Conservation (phyloP, 2,113 vertebrate genomes). For the Pseudorectes ferrugineus region DNA sequence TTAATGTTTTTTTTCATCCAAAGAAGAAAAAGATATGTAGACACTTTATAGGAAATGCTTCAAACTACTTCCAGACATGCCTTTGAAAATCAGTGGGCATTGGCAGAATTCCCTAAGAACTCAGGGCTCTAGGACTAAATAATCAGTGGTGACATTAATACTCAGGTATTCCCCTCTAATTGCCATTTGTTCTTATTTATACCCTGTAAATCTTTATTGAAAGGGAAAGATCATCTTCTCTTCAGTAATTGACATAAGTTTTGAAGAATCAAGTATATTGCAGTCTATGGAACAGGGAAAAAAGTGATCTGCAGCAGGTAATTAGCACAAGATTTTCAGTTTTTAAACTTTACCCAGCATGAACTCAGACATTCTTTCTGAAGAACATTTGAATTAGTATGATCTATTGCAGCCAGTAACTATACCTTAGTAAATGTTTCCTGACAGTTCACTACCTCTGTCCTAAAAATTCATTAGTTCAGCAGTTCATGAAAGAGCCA, state of each 20-base stretch:
- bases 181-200: not conserved
- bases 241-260: not conserved
- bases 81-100: not conserved
- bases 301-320: not conserved
- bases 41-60: not conserved
- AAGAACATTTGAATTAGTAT: not conserved
- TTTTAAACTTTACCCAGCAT: not conserved
- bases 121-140: not conserved
- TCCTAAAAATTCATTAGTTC: not conserved
- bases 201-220: not conserved
- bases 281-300: not conserved
- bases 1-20: not conserved
- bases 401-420: not conserved
- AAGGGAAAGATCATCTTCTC: not conserved
- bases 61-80: not conserved
- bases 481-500: not conserved
- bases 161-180: not conserved
- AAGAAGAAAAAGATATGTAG: not conserved
- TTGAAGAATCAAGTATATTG: not conserved
- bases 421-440: not conserved
- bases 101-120: not conserved
- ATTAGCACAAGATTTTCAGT: not conserved
- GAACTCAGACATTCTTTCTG: not conserved
- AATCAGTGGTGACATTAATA: not conserved
- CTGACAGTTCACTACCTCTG: not conserved